Evolutionary conservation across 2,113 vertebrate genomes (phyloP).

Genomic region (Cyanoramphus novaezelandiae): DNA sequence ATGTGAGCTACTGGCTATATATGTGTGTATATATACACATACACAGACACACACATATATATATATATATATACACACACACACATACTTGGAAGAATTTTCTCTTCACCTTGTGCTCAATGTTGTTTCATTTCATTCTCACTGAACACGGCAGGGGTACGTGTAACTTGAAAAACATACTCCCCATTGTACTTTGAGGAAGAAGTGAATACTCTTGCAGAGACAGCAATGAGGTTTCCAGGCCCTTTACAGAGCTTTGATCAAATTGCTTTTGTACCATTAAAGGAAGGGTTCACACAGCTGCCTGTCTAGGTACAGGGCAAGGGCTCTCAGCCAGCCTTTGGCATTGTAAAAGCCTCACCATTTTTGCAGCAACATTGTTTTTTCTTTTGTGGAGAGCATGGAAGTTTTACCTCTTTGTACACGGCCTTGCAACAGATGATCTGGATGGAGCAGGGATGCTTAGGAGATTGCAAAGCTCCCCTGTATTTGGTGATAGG

Average conservation of each 20-base stretch:
- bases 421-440: background rate
- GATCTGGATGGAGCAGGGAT: background rate
- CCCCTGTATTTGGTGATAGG: background rate
- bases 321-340: background rate
- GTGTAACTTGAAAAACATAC: background rate
- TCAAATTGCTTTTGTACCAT: background rate
- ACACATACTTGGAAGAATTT: background rate
- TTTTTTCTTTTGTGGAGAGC: background rate
- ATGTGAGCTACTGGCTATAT: background rate
- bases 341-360: background rate
- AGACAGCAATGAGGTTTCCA: background rate
- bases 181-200: background rate
- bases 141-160: background rate
- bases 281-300: background rate
- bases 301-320: background rate
- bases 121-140: background rate
- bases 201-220: background rate
- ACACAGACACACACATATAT: background rate
- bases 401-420: background rate
- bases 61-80: fast-evolving
- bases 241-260: background rate
- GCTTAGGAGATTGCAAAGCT: background rate
- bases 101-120: background rate
- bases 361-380: background rate
- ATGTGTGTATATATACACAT: fast-evolving